Evolutionary conservation across 2,113 vertebrate species (phyloP), one percentile per base, ranked within the genome.

Genomic region (Pachypanchax playfairii): DNA sequence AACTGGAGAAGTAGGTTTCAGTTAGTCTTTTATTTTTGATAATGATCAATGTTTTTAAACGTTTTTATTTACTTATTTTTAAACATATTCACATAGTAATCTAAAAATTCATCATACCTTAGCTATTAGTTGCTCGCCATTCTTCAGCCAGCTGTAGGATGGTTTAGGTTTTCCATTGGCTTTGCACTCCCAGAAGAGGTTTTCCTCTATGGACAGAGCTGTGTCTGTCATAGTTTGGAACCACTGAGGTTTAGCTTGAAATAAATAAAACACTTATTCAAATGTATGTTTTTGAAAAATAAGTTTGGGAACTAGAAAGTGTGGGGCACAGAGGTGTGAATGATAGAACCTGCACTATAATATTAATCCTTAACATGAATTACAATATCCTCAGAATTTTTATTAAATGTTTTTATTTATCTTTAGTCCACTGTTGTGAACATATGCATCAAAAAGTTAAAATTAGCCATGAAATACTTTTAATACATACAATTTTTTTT

Each of bases 91-190:
- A 8, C 24, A 50, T 10, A 17, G 29, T 2, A 55, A 29, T 6
- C 12, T 4, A 38, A 54, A 6, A 57, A n/a, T 14, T 47, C 26
- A 28, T 38, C 57, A 73, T 90, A 97, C 96, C 95, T 96, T 94
- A 12, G 85, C 7, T 18, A 64, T 25, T 21, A 97, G 53, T 6
- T 88, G 88, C 8, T 93, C 91, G 56, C 96, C 96, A 13, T 96
- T 94, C 87, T 92, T 96, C 84, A 97, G 56, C 96, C 96, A 98
- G 73, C 92, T 93, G 70, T 95, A 97, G 0, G 96, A 98, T 0
- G 96, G 96, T 71, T 96, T 96, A 2, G 96, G 95, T 38, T 97
- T 98, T 13, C 96, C 96, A 57, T 79, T 93, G 1, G 96, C 96
- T 68, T 93, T 94, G 44, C 96, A 98, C 43, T 96, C 95, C 96